These are phyloP conservation scores for Scartelaos histophorus DNA, from an alignment of 2,113 vertebrate genomes.

Conservation along the genomic window DNA sequence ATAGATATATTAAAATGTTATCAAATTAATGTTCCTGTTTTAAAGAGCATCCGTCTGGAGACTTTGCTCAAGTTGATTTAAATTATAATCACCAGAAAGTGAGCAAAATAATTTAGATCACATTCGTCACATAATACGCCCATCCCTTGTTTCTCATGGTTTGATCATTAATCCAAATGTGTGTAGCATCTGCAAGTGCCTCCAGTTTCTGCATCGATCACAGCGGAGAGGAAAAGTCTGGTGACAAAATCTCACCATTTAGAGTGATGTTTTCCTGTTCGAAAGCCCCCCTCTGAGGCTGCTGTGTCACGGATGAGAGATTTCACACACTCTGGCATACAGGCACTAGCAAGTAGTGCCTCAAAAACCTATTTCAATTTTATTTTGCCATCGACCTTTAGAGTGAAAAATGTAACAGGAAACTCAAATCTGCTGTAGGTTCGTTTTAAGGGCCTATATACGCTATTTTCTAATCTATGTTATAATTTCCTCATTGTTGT, in stretches of 20 bases:
- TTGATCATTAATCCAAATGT: background rate
- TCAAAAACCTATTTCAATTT: constrained; percentile 33
- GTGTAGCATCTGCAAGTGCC: background rate
- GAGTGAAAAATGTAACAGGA: constrained; percentile 20
- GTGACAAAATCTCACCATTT: constrained; percentile 52
- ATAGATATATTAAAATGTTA: no score
- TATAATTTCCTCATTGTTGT: no score
- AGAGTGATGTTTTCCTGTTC: constrained; percentile 48
- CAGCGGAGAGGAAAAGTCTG: constrained; percentile 15
- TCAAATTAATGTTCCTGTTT: no score
- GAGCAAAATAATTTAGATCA: no score
- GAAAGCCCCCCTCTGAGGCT: constrained; percentile 46
- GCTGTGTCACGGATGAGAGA: constrained; percentile 50
- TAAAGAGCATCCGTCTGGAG: no score
- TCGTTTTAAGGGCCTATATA: background rate
- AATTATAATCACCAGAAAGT: background rate
- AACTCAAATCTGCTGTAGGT: constrained; percentile 10
- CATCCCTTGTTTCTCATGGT: background rate
- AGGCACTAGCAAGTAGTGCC: constrained; percentile 35
- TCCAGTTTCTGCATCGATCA: constrained; percentile 16
- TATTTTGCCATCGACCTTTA: constrained; percentile 29
- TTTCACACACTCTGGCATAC: constrained; percentile 43
- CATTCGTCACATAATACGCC: background rate
- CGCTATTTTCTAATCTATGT: no score
- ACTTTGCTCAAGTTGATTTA: background rate